Evolutionary conservation across 2,888 invertebrate genomes (phyloP).

Genomic region (Graphium colonna): DNA sequence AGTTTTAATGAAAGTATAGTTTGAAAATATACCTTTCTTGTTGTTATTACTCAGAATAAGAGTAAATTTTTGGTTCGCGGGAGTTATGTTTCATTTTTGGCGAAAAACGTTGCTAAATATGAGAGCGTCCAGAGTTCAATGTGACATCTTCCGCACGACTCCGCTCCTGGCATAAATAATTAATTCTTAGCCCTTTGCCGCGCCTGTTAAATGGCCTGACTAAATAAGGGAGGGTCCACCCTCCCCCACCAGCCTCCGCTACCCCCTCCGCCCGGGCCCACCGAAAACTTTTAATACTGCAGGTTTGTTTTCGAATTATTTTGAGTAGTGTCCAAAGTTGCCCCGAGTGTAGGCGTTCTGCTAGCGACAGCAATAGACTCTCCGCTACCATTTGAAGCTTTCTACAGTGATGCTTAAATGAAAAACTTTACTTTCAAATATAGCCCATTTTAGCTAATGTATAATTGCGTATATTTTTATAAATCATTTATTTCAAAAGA

Average conservation of each 20-base stretch:
- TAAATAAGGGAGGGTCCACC: constrained; percentile 63
- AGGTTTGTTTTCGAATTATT: constrained; percentile 56
- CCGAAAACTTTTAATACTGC: constrained; percentile 61
- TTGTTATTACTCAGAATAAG: too few relatives aligned
- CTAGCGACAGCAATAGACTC: too few relatives aligned
- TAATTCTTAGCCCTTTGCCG: constrained; percentile 69
- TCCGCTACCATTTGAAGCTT: too few relatives aligned
- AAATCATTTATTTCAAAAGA: too few relatives aligned
- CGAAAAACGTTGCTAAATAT: constrained; percentile 35
- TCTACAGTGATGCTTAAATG: too few relatives aligned
- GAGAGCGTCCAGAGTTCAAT: constrained; percentile 35
- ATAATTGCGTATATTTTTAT: too few relatives aligned
- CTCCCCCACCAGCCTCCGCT: constrained; percentile 33
- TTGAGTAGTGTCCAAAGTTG: constrained; percentile 35
- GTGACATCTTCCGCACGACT: constrained; percentile 42
- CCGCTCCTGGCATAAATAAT: constrained; percentile 54
- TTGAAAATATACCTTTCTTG: too few relatives aligned
- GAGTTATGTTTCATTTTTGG: constrained; percentile 27
- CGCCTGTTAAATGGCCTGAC: constrained; percentile 72
- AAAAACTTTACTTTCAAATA: too few relatives aligned
- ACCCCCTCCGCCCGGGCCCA: constrained; percentile 32
- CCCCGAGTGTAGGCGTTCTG: neutral
- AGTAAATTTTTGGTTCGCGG: too few relatives aligned
- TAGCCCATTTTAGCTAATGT: too few relatives aligned
- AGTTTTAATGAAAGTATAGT: too few relatives aligned